phyloP scores from a whole-genome alignment of 2,113 vertebrate species.

The Meriones unguiculatus region DNA sequence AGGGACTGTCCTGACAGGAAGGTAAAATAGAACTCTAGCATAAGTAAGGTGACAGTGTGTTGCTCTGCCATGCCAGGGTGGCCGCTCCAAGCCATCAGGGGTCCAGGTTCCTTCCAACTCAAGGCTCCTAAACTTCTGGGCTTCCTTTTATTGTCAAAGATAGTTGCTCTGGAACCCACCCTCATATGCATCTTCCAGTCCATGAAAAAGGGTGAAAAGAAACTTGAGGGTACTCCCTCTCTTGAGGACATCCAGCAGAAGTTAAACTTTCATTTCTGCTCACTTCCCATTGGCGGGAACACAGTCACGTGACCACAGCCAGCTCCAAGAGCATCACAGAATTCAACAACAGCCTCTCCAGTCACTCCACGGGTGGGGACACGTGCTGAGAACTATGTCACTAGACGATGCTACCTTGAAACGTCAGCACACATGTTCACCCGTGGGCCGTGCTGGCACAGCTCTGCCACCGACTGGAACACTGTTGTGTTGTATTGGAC shows the following conservation, averaged over 20 bases:
- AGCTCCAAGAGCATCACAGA: neutral
- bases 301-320: no score
- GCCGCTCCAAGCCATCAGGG: neutral
- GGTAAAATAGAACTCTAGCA: neutral
- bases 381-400: neutral
- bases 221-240: neutral
- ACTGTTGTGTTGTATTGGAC: neutral
- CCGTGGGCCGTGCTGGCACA: neutral
- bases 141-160: neutral
- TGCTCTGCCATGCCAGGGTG: neutral
- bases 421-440: no score
- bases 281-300: neutral
- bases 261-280: neutral
- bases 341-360: no score
- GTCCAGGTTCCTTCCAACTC: neutral
- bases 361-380: neutral
- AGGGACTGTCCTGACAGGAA: neutral
- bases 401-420: neutral
- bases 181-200: neutral
- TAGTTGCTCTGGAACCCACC: neutral
- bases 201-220: neutral
- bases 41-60: neutral
- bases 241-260: neutral
- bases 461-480: neutral
- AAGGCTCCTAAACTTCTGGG: neutral